These are phyloP conservation scores for Nasonovia ribisnigri DNA, from an alignment of 2,888 invertebrate species.

Conservation along the genomic window DNA sequence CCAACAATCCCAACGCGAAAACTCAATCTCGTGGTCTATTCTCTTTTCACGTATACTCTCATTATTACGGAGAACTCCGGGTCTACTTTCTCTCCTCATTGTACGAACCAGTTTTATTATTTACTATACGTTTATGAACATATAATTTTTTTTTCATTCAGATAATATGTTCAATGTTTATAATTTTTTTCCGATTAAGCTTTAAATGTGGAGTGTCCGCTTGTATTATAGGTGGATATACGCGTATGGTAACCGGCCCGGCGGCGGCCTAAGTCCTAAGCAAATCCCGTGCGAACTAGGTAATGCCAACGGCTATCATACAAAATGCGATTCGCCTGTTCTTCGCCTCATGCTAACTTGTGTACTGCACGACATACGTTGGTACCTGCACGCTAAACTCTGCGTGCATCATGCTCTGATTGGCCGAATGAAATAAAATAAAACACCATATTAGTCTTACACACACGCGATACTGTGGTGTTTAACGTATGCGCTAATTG, in stretches of 20 bases:
- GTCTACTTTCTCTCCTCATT: constrained; percentile 60
- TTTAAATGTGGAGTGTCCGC: not conserved
- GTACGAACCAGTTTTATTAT: constrained; percentile 60
- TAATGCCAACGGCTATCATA: not conserved
- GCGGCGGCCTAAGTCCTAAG: not conserved
- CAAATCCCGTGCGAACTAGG: not conserved
- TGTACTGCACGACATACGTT: not conserved
- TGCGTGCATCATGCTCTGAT: constrained; percentile 35
- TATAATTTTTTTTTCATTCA: not conserved
- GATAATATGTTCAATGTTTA: not conserved
- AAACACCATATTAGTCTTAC: not conserved
- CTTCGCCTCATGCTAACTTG: not conserved
- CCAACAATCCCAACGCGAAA: constrained; percentile 47
- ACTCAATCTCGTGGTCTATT: constrained; percentile 44
- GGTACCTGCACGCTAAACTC: not conserved
- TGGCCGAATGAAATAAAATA: not conserved
- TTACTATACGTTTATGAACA: constrained; percentile 34
- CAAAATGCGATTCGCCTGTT: not conserved
- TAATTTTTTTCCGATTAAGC: constrained; percentile 1
- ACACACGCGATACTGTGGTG: not conserved
- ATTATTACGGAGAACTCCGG: constrained; percentile 48
- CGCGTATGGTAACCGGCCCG: not conserved
- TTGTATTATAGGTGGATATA: not conserved
- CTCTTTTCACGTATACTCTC: constrained; percentile 45
- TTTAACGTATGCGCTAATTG: constrained; percentile 35